These are phyloP conservation scores for Ceratina australensis DNA, from an alignment of 1,140 invertebrate species.

Conservation along the genomic window DNA sequence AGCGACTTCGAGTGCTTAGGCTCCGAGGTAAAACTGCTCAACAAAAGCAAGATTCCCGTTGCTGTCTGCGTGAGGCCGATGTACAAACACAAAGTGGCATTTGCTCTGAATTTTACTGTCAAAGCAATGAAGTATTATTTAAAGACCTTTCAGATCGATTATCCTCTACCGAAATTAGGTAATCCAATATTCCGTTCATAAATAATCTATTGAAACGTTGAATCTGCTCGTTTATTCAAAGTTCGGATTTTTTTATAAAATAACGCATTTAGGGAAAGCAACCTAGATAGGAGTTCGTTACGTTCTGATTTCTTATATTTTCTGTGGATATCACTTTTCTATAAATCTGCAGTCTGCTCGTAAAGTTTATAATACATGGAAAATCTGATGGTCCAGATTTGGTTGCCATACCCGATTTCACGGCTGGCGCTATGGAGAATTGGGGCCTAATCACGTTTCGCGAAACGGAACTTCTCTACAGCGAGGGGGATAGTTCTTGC, in stretches of 20 bases:
- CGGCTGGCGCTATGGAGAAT: slow-evolving; percentile 89
- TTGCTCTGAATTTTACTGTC: slow-evolving; percentile 86
- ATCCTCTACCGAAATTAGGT: slow-evolving; percentile 91
- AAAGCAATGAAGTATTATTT: slow-evolving; percentile 90
- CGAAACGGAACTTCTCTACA: slow-evolving; percentile 86
- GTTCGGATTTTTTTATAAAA: not conserved
- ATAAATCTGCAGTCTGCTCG: no score
- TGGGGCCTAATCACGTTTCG: slow-evolving; percentile 84
- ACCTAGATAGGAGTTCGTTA: not conserved
- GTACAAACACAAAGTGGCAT: slow-evolving; percentile 87
- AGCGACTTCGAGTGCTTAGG: slow-evolving; percentile 86
- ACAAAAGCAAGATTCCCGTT: slow-evolving; percentile 77
- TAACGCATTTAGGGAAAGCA: not conserved
- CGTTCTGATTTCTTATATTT: not conserved
- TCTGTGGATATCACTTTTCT: no score
- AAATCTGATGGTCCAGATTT: no score
- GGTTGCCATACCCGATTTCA: slow-evolving; percentile 74
- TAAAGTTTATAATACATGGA: no score
- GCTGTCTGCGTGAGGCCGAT: slow-evolving; percentile 85
- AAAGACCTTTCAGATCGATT: slow-evolving; percentile 90
- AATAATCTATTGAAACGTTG: not conserved
- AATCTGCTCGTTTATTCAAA: no score
- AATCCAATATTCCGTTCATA: slow-evolving; percentile 60
- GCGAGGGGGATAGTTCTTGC: slow-evolving; percentile 83
- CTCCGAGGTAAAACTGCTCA: slow-evolving; percentile 51